Conservation (phyloP, 1,140 invertebrate species). For the Pseudoatta argentina region DNA sequence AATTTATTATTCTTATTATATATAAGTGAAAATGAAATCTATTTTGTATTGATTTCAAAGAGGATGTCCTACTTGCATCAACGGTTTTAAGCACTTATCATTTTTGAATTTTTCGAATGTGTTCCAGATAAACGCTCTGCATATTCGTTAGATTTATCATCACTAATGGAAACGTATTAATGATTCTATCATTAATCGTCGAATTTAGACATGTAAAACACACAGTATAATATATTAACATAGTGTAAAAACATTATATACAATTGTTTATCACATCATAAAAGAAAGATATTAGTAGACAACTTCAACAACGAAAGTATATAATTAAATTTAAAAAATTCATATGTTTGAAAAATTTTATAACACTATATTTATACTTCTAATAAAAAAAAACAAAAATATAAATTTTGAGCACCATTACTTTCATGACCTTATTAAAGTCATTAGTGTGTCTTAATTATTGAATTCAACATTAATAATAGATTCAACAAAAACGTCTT, state of each 20-base stretch:
- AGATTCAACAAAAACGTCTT: constrained; percentile 22
- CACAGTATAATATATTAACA: neutral
- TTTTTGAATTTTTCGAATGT: constrained; percentile 37
- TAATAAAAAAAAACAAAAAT: neutral
- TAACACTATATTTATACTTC: neutral
- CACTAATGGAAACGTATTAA: constrained; percentile 7
- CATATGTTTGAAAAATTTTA: neutral
- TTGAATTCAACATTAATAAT: constrained; percentile 48
- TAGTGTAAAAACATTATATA: constrained; percentile 16
- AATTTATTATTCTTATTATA: neutral
- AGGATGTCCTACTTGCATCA: constrained; percentile 54
- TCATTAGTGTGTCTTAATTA: neutral
- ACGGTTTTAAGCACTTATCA: constrained; percentile 41
- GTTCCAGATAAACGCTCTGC: constrained; percentile 1
- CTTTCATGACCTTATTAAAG: constrained; percentile 9
- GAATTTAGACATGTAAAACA: constrained; percentile 21
- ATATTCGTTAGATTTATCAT: constrained; percentile 11
- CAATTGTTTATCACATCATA: neutral
- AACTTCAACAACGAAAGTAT: neutral
- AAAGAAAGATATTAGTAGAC: neutral
- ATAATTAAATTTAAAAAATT: neutral
- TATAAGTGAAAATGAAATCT: neutral
- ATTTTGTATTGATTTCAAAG: constrained; percentile 35
- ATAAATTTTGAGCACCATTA: neutral
- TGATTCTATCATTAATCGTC: constrained; percentile 47